Evolutionary conservation across 2,888 invertebrate genomes (phyloP), one percentile per base, ranked within the genome.

Genomic region (Amblyjoppa fuscipennis): DNA sequence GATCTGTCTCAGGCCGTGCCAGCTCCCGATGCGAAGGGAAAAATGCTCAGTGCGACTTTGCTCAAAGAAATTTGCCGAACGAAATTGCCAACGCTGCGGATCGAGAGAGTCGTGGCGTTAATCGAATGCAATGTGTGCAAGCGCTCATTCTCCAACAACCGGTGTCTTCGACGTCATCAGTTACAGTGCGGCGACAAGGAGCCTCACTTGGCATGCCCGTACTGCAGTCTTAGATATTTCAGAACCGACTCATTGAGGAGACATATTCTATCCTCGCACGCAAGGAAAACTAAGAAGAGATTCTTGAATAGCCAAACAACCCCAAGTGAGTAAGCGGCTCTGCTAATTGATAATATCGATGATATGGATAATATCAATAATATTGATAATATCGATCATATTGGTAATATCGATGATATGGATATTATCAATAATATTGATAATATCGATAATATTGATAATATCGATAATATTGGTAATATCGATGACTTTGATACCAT

Each of bases 161-260:
- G 25, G 1, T 45, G 91, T 59, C 87, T 94, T 31, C 89, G 89
- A 68, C 90, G 93, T 20, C 94, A 94, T 85, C 90, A 92, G 77
- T 88, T 90, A 71, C 91, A 94, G 68, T 94, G 93, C 84, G 94
- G 93, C 20, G 87, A 90, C 59, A 97, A 97, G 94, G 97, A 97
- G 94, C 97, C 97, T 28, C 97, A 97, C 94, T 97, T 97, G 94
- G 96, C 96, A 93, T 98, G 98, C 94, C 96, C 97, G 31, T 97
- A 96, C 94, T 97, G 97, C 94, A 74, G 81, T 28, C 90, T 86
- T 66, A 90, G 88, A 71, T 92, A 92, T 83, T 91, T 88, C 64
- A 88, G 92, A 45, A 86, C 87, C n/a, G 91, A 92, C 49, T 83
- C 88, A 51, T 74, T 90, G 20, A 89, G 90, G 66, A 86, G 87